A percentile compares a stretch with the other conserved stretches of the same genome.
Evolutionary conservation across 2,797 vertebrate species (phyloP).

Genomic region (Crocidura indochinensis): DNA sequence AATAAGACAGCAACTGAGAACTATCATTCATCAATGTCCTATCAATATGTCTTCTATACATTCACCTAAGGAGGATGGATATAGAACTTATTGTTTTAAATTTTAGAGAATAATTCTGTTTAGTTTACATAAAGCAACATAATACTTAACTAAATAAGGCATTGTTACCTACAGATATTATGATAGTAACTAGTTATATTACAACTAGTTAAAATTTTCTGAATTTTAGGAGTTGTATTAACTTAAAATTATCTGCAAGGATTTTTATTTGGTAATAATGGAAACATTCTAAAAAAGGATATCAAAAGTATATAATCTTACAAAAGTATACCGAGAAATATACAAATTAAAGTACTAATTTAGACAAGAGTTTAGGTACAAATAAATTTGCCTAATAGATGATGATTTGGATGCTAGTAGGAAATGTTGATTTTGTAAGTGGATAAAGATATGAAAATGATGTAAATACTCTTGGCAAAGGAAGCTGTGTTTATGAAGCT

Average conservation of each 20-base stretch:
- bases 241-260: constrained; percentile 55
- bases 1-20: background rate
- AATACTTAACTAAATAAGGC: constrained; percentile 45
- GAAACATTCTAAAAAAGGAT: constrained; percentile 34
- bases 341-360: too few relatives aligned
- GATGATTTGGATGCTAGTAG: too few relatives aligned
- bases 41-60: too few relatives aligned
- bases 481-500: too few relatives aligned
- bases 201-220: constrained; percentile 63
- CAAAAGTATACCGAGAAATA: too few relatives aligned
- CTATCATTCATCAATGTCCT: too few relatives aligned
- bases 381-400: too few relatives aligned
- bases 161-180: constrained; percentile 54
- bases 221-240: constrained; percentile 43
- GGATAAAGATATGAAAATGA: too few relatives aligned
- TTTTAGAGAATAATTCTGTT: constrained; percentile 11
- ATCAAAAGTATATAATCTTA: constrained; percentile 1
- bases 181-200: constrained; percentile 58
- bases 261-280: constrained; percentile 16
- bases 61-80: background rate
- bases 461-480: too few relatives aligned
- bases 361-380: too few relatives aligned
- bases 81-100: background rate
- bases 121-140: constrained; percentile 39
- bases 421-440: too few relatives aligned